Evolutionary conservation across 1,140 invertebrate species (phyloP).

Genomic region (Bombus breviceps): DNA sequence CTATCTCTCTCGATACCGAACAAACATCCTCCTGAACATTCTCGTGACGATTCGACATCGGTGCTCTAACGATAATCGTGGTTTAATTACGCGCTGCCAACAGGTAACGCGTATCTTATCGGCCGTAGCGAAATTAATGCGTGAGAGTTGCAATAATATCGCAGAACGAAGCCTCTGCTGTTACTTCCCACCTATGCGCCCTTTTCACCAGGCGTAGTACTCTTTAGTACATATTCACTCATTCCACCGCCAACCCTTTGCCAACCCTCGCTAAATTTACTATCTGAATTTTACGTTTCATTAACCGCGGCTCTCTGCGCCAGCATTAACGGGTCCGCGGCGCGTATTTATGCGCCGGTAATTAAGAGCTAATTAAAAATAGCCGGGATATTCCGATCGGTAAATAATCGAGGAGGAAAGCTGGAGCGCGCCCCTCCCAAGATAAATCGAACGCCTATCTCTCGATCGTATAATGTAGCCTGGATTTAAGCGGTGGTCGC

Average conservation of each 20-base stretch:
- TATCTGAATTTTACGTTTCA: slow-evolving; percentile 41
- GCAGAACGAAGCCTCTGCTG: background rate
- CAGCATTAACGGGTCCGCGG: slow-evolving; percentile 35
- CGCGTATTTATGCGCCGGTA: slow-evolving; percentile 34
- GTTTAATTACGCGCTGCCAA: background rate
- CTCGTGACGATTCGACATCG: too few relatives aligned
- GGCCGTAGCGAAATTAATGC: slow-evolving; percentile 10
- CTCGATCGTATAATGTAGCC: slow-evolving; percentile 49
- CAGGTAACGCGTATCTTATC: slow-evolving; percentile 39
- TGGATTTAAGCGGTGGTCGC: slow-evolving; percentile 49
- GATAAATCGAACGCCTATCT: slow-evolving; percentile 55
- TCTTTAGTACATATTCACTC: background rate
- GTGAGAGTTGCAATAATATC: background rate
- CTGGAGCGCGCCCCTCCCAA: background rate
- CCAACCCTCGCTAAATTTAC: background rate
- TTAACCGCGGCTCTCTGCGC: slow-evolving; percentile 25
- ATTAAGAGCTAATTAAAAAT: slow-evolving; percentile 53
- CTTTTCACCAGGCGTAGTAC: background rate
- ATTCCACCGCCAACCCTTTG: background rate
- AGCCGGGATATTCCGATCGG: background rate
- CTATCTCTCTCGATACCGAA: background rate
- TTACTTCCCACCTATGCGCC: background rate
- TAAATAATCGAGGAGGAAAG: slow-evolving; percentile 41
- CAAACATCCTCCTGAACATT: background rate
- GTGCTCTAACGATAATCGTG: too few relatives aligned